These are phyloP conservation scores for Rallus limicola DNA, from an alignment of 2,113 vertebrate genomes.

Conservation along the genomic window DNA sequence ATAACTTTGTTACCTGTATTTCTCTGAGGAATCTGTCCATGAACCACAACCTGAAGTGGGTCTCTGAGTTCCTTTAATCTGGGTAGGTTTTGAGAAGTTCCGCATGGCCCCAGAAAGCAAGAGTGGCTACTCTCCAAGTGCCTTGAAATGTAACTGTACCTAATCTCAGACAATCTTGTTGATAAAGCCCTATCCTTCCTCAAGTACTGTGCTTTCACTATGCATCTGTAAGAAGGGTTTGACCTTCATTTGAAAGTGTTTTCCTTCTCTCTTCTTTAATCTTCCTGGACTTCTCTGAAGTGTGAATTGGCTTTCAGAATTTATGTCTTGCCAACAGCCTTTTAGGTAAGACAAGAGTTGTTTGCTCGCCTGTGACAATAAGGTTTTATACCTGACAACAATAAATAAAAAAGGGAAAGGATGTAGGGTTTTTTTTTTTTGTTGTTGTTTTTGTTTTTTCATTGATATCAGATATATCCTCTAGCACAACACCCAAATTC, in stretches of 20 bases:
- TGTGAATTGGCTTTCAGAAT: neutral
- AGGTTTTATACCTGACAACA: neutral
- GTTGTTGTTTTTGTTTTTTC: neutral
- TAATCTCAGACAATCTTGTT: neutral
- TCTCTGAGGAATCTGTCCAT: neutral
- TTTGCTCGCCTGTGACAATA: neutral
- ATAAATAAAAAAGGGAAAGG: accelerated
- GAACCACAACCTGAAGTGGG: neutral
- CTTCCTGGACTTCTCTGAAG: neutral
- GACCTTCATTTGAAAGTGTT: neutral
- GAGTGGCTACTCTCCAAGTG: accelerated
- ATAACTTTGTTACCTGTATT: neutral
- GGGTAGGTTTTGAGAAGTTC: neutral
- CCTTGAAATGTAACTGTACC: neutral
- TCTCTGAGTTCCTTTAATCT: neutral
- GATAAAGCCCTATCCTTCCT: neutral
- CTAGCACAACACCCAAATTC: neutral
- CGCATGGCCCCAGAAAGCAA: neutral
- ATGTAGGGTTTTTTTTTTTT: neutral
- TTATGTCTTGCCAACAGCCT: neutral
- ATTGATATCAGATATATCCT: neutral
- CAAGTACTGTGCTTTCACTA: neutral
- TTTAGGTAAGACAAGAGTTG: neutral
- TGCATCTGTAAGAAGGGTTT: neutral
- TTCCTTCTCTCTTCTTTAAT: neutral